Evolutionary conservation across 1,140 invertebrate species (phyloP).

Genomic region (Meloidogyne floridensis): DNA sequence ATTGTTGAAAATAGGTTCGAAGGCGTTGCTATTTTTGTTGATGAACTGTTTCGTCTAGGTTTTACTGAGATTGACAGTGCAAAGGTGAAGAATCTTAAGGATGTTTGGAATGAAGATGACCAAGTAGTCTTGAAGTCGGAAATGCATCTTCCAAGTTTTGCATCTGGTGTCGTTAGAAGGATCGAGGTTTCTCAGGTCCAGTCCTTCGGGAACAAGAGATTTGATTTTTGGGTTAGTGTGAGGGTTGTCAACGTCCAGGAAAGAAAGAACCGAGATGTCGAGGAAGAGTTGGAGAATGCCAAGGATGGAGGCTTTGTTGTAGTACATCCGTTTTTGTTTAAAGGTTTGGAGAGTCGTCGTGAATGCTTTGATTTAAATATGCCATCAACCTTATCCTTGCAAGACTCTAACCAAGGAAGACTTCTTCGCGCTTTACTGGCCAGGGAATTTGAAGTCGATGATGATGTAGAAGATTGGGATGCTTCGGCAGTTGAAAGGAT

Average conservation of each 20-base stretch:
- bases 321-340: not conserved
- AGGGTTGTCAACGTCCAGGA: not conserved
- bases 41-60: not conserved
- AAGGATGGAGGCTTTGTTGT: not conserved
- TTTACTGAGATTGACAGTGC: not conserved
- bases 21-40: not conserved
- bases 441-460: not conserved
- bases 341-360: not conserved
- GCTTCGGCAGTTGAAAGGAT: not conserved
- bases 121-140: not conserved
- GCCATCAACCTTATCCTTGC: not conserved
- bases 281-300: not conserved
- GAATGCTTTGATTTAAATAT: not conserved
- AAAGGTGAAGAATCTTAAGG: slow-evolving; percentile 3
- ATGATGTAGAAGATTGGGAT: not conserved
- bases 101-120: not conserved
- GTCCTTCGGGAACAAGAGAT: not conserved
- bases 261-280: not conserved
- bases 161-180: not conserved
- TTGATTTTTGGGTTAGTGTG: not conserved
- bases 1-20: not conserved
- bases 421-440: not conserved
- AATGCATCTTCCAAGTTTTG: not conserved
- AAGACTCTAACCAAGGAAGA: not conserved
- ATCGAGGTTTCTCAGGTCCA: not conserved